Percentiles rank a stretch among this genome's conserved stretches.
These are phyloP conservation scores for Oligia strigilis DNA, from an alignment of 2,888 invertebrate genomes.

Conservation along the genomic window DNA sequence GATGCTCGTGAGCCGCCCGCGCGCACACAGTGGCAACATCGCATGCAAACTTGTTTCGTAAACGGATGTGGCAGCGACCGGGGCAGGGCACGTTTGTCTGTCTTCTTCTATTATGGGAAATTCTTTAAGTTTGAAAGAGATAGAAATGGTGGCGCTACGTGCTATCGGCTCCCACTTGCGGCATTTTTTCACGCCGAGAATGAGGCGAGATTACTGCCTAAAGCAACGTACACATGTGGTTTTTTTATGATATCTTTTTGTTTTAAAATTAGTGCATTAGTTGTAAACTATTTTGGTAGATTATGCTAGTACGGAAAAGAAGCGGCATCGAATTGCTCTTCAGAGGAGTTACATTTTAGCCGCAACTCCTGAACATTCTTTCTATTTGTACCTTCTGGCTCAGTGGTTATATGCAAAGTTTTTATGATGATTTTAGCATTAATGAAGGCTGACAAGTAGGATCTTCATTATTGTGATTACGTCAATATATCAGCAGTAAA, in stretches of 20 bases:
- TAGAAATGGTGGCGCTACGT: constrained; percentile 89
- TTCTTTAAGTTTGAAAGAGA: constrained; percentile 75
- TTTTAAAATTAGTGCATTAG: not conserved
- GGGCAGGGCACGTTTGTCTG: constrained; percentile 83
- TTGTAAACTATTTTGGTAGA: constrained; percentile 9
- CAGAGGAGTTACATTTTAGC: not conserved
- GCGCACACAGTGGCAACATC: constrained; percentile 89
- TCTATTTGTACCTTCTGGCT: not conserved
- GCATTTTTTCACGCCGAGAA: constrained; percentile 92
- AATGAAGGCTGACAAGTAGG: not conserved
- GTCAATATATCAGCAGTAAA: not conserved
- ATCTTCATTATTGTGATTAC: not conserved
- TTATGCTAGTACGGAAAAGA: not conserved
- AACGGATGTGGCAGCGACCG: constrained; percentile 92
- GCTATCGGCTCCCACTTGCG: constrained; percentile 91
- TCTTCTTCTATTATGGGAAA: constrained; percentile 75
- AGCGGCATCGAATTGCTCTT: not conserved
- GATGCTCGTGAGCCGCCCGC: constrained; percentile 85
- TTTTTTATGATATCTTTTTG: constrained; percentile 36
- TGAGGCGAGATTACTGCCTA: constrained; percentile 92
- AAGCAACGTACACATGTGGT: constrained; percentile 84
- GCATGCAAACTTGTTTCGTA: constrained; percentile 93
- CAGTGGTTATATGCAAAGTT: constrained; percentile 5
- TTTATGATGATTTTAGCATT: constrained; percentile 7
- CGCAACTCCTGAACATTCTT: not conserved